These are phyloP conservation scores for Caligus rogercresseyi DNA, from an alignment of 1,140 invertebrate species.

Conservation along the genomic window DNA sequence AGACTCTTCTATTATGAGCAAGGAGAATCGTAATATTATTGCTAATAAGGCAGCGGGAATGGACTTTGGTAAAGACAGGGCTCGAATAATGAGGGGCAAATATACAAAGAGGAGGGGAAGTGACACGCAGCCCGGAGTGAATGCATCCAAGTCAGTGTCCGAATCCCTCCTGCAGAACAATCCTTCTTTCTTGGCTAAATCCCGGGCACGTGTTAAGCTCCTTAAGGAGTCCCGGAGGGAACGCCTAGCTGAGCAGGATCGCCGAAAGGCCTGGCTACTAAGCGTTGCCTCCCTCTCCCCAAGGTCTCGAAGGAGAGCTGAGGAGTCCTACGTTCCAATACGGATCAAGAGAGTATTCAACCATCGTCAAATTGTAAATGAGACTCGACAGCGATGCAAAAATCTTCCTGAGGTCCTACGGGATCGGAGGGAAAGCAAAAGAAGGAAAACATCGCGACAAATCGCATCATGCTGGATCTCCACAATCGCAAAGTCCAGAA, in stretches of 20 bases:
- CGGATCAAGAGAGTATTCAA: neutral
- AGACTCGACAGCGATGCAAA: neutral
- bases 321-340: neutral
- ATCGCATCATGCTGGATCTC: neutral
- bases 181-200: neutral
- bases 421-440: neutral
- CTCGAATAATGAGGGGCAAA: neutral
- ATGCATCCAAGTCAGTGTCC: neutral
- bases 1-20: neutral
- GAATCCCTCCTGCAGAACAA: neutral
- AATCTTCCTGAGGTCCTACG: neutral
- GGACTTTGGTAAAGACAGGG: neutral
- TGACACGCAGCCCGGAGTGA: neutral
- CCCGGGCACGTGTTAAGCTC: neutral
- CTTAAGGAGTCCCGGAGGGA: neutral
- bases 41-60: slow-evolving; percentile 2
- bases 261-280: neutral
- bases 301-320: neutral
- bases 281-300: neutral
- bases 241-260: neutral
- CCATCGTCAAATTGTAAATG: neutral
- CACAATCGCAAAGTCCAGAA: neutral
- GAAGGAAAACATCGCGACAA: neutral
- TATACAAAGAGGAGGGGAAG: neutral
- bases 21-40: slow-evolving; percentile 14